A percentile compares a stretch with the other conserved stretches of the same genome.
Evolutionary conservation across 2,113 vertebrate genomes (phyloP).

Genomic region (Sylvietta virens): DNA sequence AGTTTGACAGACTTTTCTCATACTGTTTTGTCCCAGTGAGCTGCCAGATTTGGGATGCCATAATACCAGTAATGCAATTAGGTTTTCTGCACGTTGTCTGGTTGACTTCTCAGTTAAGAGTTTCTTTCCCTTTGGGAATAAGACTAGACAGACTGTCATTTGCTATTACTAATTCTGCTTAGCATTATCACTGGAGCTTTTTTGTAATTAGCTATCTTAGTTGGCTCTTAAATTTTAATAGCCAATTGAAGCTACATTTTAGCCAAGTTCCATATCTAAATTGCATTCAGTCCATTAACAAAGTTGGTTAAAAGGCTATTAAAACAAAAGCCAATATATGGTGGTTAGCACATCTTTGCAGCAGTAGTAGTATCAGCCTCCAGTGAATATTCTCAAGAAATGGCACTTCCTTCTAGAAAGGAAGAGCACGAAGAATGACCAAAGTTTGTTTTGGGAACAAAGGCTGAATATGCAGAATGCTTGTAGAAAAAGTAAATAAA

Average conservation of each 20-base stretch:
- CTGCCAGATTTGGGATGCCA: constrained; percentile 70
- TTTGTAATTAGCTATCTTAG: constrained; percentile 85
- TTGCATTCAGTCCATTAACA: constrained; percentile 84
- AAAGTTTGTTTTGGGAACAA: not conserved
- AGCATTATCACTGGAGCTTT: constrained; percentile 76
- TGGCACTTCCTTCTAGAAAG: not conserved
- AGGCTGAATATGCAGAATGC: not conserved
- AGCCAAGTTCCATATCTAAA: constrained; percentile 86
- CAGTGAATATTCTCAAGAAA: constrained; percentile 28
- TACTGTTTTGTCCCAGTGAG: constrained; percentile 57
- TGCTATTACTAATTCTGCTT: constrained; percentile 81
- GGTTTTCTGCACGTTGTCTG: constrained; percentile 71
- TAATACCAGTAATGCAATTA: constrained; percentile 73
- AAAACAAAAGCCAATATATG: constrained; percentile 76
- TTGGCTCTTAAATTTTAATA: constrained; percentile 88
- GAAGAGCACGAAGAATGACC: not conserved
- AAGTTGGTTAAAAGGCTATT: constrained; percentile 85
- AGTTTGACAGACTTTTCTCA: constrained; percentile 34
- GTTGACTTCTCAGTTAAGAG: constrained; percentile 78
- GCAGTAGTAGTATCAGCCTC: constrained; percentile 27
- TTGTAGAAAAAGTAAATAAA: not conserved
- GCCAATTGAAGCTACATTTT: constrained; percentile 83
- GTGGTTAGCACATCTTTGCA: constrained; percentile 53
- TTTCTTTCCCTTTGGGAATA: constrained; percentile 77
- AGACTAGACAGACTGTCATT: constrained; percentile 83